phyloP scores from a whole-genome alignment of 2,888 invertebrate genomes.

The Tipula vernalis region DNA sequence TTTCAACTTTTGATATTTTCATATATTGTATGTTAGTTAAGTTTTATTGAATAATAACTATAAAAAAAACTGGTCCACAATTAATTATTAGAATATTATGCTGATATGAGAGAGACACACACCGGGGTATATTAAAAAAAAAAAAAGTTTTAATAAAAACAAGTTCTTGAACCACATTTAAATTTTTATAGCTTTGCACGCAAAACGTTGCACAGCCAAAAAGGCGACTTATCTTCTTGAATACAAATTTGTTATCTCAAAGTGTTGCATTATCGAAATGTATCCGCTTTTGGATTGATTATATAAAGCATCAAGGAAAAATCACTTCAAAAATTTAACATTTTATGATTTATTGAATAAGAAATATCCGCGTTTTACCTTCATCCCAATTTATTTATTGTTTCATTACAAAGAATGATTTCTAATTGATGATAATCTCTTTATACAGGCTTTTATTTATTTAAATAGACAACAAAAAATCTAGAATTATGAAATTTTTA shows the following conservation, averaged over 20 bases:
- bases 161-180: background rate
- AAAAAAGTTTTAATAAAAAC: background rate
- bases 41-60: background rate
- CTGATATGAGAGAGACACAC: background rate
- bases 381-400: background rate
- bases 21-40: too few species aligned
- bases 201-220: background rate
- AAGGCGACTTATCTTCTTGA: background rate
- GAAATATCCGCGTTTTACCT: background rate
- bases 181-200: too few species aligned
- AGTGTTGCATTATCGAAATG: background rate
- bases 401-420: background rate
- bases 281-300: background rate
- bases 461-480: background rate
- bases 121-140: background rate
- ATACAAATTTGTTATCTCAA: background rate
- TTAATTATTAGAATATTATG: background rate
- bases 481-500: background rate
- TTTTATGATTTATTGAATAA: background rate
- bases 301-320: background rate
- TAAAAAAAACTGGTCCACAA: background rate
- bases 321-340: background rate
- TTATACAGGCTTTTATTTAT: too few species aligned
- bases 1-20: background rate
- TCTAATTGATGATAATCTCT: background rate